A percentile compares a stretch with the other conserved stretches of the same genome.
These are phyloP conservation scores for Gallirallus australis DNA, from an alignment of 2,797 vertebrate genomes.

Conservation along the genomic window DNA sequence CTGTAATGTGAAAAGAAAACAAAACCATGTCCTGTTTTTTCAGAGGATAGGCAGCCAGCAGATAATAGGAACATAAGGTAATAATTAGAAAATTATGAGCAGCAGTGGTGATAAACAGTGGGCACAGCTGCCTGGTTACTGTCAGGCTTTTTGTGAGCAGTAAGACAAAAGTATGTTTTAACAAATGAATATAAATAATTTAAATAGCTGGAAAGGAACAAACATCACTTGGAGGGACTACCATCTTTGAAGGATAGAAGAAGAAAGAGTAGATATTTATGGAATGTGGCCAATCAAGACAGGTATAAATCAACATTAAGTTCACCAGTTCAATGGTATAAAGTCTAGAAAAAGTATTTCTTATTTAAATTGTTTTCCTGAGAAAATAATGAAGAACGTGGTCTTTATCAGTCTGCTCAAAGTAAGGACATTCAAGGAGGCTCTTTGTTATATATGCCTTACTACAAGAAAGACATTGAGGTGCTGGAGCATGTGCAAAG, in stretches of 20 bases:
- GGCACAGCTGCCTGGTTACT: constrained; percentile 21
- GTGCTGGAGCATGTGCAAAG: too few species aligned
- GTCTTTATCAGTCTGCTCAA: neutral
- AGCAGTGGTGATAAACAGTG: neutral
- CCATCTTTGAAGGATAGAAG: neutral
- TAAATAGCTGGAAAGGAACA: neutral
- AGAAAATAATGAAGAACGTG: neutral
- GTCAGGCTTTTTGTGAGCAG: constrained; percentile 23
- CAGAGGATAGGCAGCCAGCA: neutral
- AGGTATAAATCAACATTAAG: neutral
- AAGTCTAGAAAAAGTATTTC: neutral
- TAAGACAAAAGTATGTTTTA: constrained; percentile 5
- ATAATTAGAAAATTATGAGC: constrained; percentile 49
- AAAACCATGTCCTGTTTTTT: neutral
- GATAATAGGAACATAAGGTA: constrained; percentile 43
- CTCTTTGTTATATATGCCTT: neutral
- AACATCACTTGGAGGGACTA: accelerated
- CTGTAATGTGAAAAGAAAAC: neutral
- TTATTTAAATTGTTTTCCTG: neutral
- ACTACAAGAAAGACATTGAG: too few species aligned
- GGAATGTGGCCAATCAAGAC: neutral
- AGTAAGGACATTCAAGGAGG: neutral
- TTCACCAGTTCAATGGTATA: neutral
- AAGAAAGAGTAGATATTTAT: neutral
- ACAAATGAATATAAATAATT: constrained; percentile 2